These are phyloP conservation scores for Steatocranus sp. DNA, from an alignment of 2,797 vertebrate species.

Conservation along the genomic window DNA sequence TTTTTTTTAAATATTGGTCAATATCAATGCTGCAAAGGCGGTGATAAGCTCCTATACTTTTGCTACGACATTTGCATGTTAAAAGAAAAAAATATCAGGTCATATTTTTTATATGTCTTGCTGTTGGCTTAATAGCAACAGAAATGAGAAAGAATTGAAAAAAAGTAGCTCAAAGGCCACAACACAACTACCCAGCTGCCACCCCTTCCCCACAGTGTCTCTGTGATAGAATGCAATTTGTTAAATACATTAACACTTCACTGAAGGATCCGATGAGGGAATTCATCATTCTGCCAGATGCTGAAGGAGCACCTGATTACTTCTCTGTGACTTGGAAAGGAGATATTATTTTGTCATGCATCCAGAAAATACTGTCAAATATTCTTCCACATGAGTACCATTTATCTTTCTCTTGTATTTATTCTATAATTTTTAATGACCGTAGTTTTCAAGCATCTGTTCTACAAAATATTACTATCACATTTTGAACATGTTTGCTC, in stretches of 20 bases:
- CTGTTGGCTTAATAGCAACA: not conserved
- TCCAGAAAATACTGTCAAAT: conserved; percentile 37
- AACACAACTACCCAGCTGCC: conserved; percentile 5
- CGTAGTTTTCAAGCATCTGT: not conserved
- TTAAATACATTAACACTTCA: conserved; percentile 73
- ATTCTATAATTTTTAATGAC: not conserved
- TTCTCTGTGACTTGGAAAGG: conserved; percentile 42
- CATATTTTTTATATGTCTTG: not conserved
- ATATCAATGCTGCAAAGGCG: not conserved
- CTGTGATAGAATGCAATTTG: conserved; percentile 57
- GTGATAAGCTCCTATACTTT: not conserved
- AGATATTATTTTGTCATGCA: conserved; percentile 61
- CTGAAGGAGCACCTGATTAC: conserved; percentile 66
- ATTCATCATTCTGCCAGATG: conserved; percentile 71
- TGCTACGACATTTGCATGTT: not conserved
- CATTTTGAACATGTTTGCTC: not conserved
- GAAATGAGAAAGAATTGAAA: conserved; percentile 46
- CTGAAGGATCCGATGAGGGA: conserved; percentile 56
- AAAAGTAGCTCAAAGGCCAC: conserved; percentile 42
- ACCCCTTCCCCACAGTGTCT: conserved; percentile 17
- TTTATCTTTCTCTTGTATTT: conserved; percentile 34
- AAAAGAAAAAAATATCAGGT: not conserved
- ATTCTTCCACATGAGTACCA: conserved; percentile 36
- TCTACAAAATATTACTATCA: not conserved
- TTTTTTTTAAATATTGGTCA: not conserved